Evolutionary conservation across 2,888 invertebrate genomes (phyloP).

Genomic region (Euplagia quadripunctaria): DNA sequence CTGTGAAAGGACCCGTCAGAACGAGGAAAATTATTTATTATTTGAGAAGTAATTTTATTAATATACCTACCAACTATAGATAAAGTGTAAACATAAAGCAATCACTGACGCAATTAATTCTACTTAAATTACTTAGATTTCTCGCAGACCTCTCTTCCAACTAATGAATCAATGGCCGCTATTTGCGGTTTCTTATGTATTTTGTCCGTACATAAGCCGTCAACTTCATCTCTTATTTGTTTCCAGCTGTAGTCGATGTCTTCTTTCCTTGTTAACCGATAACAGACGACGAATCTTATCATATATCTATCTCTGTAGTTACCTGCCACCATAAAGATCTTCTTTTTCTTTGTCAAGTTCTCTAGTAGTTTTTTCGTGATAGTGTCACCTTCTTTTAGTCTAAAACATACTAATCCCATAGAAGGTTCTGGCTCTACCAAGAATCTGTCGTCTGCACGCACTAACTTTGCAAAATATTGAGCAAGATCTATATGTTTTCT

Average conservation of each 20-base stretch:
- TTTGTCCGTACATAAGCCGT: slow-evolving; percentile 63
- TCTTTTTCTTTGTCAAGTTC: slow-evolving; percentile 91
- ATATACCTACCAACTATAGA: not conserved
- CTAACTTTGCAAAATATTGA: slow-evolving; percentile 91
- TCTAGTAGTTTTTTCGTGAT: slow-evolving; percentile 91
- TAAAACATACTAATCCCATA: slow-evolving; percentile 96
- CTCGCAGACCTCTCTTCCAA: slow-evolving; percentile 68
- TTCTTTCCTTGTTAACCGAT: slow-evolving; percentile 89
- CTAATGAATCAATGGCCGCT: slow-evolving; percentile 71
- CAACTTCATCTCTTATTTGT: slow-evolving; percentile 89
- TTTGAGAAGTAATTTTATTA: too few relatives aligned
- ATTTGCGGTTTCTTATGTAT: slow-evolving; percentile 68
- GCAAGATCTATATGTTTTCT: slow-evolving; percentile 92
- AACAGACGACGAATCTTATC: slow-evolving; percentile 94
- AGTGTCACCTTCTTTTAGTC: slow-evolving; percentile 91
- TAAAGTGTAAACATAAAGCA: not conserved
- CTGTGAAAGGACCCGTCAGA: too few relatives aligned
- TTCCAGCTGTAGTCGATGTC: slow-evolving; percentile 92
- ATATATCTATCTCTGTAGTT: slow-evolving; percentile 90
- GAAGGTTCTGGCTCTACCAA: slow-evolving; percentile 91
- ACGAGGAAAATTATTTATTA: too few relatives aligned
- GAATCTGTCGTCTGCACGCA: slow-evolving; percentile 91
- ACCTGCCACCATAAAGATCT: slow-evolving; percentile 94
- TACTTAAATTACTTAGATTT: slow-evolving; percentile 70
- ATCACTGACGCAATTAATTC: not conserved